phyloP scores from a whole-genome alignment of 2,797 vertebrate species.

The Typhlichthys subterraneus region DNA sequence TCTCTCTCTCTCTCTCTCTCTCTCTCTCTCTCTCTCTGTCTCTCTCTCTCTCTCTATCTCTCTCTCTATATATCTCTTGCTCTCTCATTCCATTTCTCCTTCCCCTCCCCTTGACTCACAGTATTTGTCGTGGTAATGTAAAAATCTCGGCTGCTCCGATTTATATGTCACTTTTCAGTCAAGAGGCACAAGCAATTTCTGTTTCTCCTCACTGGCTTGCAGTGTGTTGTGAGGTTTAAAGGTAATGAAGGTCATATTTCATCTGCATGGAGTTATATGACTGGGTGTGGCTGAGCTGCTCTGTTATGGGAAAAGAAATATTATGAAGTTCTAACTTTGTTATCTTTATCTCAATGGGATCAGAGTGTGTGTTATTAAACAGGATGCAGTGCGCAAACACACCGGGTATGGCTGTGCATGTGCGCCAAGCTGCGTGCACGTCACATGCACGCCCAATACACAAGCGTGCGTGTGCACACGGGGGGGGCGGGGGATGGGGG shows the following conservation, averaged over 20 bases:
- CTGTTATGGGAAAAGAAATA: constrained; percentile 75
- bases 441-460: constrained; percentile 14
- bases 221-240: constrained; percentile 55
- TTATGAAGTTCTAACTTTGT: constrained; percentile 72
- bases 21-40: neutral
- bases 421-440: constrained; percentile 26
- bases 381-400: constrained; percentile 62
- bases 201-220: constrained; percentile 55
- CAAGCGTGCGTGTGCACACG: constrained; percentile 11
- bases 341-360: constrained; percentile 70
- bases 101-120: constrained; percentile 39
- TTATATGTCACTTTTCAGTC: constrained; percentile 71
- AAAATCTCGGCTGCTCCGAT: constrained; percentile 66
- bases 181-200: constrained; percentile 70
- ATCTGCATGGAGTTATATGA: constrained; percentile 67
- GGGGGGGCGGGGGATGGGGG: too few relatives aligned
- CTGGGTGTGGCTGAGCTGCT: constrained; percentile 63
- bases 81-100: constrained; percentile 17
- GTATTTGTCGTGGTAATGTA: constrained; percentile 67
- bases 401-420: constrained; percentile 30
- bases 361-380: constrained; percentile 66
- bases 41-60: too few relatives aligned
- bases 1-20: constrained; percentile 12
- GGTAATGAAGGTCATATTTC: constrained; percentile 76
- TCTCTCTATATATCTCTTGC: neutral